Evolutionary conservation across 2,888 invertebrate species (phyloP).

Genomic region (Drosophila barbarae): DNA sequence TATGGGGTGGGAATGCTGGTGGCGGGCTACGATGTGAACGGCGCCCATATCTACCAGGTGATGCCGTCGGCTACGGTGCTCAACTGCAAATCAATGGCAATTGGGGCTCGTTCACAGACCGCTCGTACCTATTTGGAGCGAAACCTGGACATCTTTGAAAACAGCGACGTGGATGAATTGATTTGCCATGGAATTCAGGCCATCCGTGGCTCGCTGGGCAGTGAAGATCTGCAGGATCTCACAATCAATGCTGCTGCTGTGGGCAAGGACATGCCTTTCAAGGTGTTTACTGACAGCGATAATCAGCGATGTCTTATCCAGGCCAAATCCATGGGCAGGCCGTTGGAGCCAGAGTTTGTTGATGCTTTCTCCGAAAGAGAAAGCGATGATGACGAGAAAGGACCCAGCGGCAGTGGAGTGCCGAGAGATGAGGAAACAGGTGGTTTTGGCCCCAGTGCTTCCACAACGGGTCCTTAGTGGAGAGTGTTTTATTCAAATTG

Average conservation of each 20-base stretch:
- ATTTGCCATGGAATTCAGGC: conserved; percentile 97
- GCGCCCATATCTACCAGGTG: conserved; percentile 97
- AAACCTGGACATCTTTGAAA: conserved; percentile 87
- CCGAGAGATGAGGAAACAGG: background rate
- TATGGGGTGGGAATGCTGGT: conserved; percentile 98
- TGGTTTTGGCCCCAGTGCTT: background rate
- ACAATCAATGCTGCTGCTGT: conserved; percentile 86
- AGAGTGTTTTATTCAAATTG: background rate
- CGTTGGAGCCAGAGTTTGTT: background rate
- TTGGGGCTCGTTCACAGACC: conserved; percentile 97
- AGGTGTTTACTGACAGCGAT: conserved; percentile 88
- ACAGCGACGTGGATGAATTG: conserved; percentile 88
- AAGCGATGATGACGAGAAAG: conserved; percentile 13
- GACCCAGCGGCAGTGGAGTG: conserved; percentile 9
- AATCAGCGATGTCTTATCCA: conserved; percentile 68
- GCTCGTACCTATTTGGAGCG: conserved; percentile 99
- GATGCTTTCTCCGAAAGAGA: background rate
- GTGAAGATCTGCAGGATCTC: conserved; percentile 84
- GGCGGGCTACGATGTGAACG: conserved; percentile 96
- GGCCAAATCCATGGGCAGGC: conserved; percentile 42
- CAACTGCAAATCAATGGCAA: conserved; percentile 99
- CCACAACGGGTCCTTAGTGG: background rate
- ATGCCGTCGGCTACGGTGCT: conserved; percentile 98
- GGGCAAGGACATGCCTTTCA: conserved; percentile 90
- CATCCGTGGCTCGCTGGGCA: conserved; percentile 94